phyloP scores from a whole-genome alignment of 2,888 invertebrate species.

The Nymphalis polychloros region DNA sequence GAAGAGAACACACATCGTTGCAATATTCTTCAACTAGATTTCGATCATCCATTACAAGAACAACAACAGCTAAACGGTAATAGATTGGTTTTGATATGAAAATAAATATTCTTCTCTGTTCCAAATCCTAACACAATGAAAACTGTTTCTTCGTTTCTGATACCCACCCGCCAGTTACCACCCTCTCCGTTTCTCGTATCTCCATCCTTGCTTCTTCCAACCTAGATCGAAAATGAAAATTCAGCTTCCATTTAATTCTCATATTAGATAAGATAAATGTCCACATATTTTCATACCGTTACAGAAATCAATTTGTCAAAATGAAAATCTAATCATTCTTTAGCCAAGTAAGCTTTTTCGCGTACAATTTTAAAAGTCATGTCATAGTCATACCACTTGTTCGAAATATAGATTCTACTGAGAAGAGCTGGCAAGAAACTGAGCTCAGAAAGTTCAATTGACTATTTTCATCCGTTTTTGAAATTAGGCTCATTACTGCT shows the following conservation, averaged over 20 bases:
- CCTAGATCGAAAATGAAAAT: slow-evolving; percentile 81
- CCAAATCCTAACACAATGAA: slow-evolving; percentile 32
- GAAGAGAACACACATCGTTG: too few relatives aligned
- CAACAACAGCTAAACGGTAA: not conserved
- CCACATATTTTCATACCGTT: slow-evolving; percentile 62
- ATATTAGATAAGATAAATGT: slow-evolving; percentile 67
- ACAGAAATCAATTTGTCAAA: not conserved
- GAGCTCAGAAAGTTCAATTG: too few relatives aligned
- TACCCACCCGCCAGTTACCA: slow-evolving; percentile 80
- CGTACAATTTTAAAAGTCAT: too few relatives aligned
- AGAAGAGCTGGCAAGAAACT: too few relatives aligned
- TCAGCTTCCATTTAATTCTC: slow-evolving; percentile 73
- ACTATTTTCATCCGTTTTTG: too few relatives aligned
- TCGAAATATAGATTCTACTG: too few relatives aligned
- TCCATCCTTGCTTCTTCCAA: slow-evolving; percentile 72
- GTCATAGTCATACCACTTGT: too few relatives aligned
- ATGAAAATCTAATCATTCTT: not conserved
- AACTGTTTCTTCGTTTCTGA: slow-evolving; percentile 45
- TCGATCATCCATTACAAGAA: not conserved
- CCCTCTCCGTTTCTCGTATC: slow-evolving; percentile 67
- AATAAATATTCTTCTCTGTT: not conserved
- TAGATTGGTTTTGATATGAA: not conserved
- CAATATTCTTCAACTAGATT: too few relatives aligned
- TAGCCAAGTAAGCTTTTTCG: too few relatives aligned
- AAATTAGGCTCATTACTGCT: too few relatives aligned